A percentile compares a stretch with the other conserved stretches of the same genome.
These are phyloP conservation scores for Aromia moschata DNA, from an alignment of 2,888 invertebrate genomes.

Conservation along the genomic window DNA sequence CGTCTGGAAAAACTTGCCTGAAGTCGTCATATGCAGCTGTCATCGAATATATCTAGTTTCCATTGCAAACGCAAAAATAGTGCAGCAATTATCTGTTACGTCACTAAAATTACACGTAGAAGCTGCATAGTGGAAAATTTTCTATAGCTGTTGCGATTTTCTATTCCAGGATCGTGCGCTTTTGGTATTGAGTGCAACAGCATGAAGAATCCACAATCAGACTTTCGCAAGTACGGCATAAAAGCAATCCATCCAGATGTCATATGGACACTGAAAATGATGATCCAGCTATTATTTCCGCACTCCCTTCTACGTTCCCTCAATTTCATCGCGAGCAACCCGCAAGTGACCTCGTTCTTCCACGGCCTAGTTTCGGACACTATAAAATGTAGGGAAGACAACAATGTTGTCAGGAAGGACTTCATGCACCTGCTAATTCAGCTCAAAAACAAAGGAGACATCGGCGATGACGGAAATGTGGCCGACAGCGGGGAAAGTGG, in stretches of 20 bases:
- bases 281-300: background rate
- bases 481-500: conserved; percentile 18
- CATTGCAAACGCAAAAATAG: too few relatives aligned
- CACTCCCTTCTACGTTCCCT: background rate
- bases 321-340: conserved; percentile 5
- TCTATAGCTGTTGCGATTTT: too few relatives aligned
- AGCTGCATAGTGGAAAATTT: too few relatives aligned
- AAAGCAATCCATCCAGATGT: conserved; percentile 4
- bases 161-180: conserved; percentile 64
- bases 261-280: background rate
- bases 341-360: conserved; percentile 32
- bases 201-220: conserved; percentile 64
- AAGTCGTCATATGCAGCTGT: too few relatives aligned
- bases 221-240: conserved; percentile 57
- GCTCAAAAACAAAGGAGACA: conserved; percentile 53
- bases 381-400: conserved; percentile 57
- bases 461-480: conserved; percentile 33
- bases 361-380: conserved; percentile 55
- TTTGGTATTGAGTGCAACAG: conserved; percentile 69
- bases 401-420: conserved; percentile 60
- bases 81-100: too few relatives aligned
- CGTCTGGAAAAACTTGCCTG: too few relatives aligned
- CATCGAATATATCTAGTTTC: too few relatives aligned
- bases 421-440: conserved; percentile 64
- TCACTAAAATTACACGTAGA: too few relatives aligned